A percentile compares a stretch with the other conserved stretches of the same genome.
These are phyloP conservation scores for Aelia acuminata DNA, from an alignment of 2,888 invertebrate species.

Conservation along the genomic window DNA sequence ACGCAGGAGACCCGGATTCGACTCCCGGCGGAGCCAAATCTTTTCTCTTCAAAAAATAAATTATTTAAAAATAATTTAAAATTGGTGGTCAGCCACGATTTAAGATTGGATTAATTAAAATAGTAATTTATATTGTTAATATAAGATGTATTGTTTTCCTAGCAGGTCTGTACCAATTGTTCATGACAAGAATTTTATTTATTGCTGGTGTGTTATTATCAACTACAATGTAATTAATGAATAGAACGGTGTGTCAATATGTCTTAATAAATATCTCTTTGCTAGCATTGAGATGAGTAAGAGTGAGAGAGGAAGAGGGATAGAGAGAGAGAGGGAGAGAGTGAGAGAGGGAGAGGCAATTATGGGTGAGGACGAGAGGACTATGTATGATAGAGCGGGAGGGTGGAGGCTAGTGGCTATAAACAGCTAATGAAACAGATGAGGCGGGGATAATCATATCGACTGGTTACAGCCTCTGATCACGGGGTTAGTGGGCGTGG, in stretches of 20 bases:
- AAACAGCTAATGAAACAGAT: conserved; percentile 47
- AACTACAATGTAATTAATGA: not conserved
- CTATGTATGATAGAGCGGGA: conserved; percentile 35
- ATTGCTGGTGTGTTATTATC: not conserved
- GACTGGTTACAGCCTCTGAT: conserved; percentile 39
- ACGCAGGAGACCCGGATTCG: no score
- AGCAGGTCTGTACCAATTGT: no score
- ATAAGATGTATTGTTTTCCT: no score
- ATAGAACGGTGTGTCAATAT: not conserved
- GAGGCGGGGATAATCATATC: conserved; percentile 36
- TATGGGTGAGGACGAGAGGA: conserved; percentile 11
- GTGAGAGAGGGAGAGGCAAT: conserved; percentile 31
- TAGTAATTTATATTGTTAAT: no score
- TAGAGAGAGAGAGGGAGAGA: conserved; percentile 52
- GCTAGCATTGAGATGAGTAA: no score
- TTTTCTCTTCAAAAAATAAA: no score
- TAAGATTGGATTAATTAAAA: no score
- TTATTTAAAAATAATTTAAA: no score
- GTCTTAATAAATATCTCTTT: conserved; percentile 4
- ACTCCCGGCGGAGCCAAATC: no score
- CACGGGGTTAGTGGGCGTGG: conserved; percentile 34
- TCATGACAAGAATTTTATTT: no score
- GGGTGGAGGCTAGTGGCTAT: not conserved
- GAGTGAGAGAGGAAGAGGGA: not conserved
- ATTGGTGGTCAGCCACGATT: no score